Evolutionary conservation across 2,888 invertebrate species (phyloP).

Genomic region (Maniola hyperantus): DNA sequence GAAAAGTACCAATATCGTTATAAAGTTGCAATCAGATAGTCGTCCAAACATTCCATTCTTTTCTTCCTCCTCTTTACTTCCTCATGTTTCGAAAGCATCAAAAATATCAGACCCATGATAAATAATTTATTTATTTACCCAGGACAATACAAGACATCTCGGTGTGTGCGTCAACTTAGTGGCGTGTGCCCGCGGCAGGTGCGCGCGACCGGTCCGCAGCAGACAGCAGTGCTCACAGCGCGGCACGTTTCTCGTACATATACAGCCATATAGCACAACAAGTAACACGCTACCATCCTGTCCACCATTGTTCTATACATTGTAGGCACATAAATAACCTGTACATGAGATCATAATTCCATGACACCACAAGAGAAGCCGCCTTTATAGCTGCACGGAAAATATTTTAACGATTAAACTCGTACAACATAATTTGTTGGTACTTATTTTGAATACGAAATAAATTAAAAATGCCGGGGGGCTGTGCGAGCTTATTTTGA

Average conservation of each 20-base stretch:
- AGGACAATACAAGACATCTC: conserved; percentile 10
- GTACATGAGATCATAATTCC: conserved; percentile 39
- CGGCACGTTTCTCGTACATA: conserved; percentile 17
- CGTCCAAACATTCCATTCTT: background rate
- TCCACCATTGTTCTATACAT: conserved; percentile 36
- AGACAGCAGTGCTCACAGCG: conserved; percentile 46
- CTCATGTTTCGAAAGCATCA: too few relatives aligned
- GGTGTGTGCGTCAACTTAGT: conserved; percentile 55
- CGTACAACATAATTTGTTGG: conserved; percentile 12
- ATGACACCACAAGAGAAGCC: conserved; percentile 12
- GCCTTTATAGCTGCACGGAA: conserved; percentile 7
- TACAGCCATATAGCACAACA: conserved; percentile 27
- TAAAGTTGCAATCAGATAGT: too few relatives aligned
- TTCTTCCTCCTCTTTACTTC: too few relatives aligned
- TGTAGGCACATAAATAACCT: conserved; percentile 19
- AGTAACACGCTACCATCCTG: conserved; percentile 30
- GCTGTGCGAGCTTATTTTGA: background rate
- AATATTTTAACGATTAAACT: conserved; percentile 16
- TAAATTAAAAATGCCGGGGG: conserved; percentile 1
- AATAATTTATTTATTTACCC: background rate
- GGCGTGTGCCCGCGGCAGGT: conserved; percentile 80
- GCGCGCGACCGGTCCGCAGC: conserved; percentile 47
- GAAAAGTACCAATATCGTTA: too few relatives aligned
- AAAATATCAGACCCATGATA: too few relatives aligned
- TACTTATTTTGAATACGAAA: conserved; percentile 7